phyloP scores from a whole-genome alignment of 2,888 invertebrate genomes.

The Trachelus troglodyta region DNA sequence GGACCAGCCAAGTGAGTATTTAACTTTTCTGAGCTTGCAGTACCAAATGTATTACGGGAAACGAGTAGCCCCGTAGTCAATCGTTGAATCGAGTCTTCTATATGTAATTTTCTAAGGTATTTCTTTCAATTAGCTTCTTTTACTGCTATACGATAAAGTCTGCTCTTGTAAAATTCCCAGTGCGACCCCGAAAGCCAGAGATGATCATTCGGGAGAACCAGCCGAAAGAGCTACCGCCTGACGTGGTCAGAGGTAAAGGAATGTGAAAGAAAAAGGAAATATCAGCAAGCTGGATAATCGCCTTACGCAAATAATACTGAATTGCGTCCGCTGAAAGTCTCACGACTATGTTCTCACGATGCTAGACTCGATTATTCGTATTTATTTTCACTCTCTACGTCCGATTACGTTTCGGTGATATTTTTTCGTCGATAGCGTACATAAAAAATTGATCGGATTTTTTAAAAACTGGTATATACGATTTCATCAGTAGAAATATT shows the following conservation, averaged over 20 bases:
- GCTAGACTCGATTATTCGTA: not conserved
- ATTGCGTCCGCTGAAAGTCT: not conserved
- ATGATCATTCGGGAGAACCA: constrained; percentile 93
- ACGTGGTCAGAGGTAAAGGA: constrained; percentile 86
- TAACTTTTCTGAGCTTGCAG: not conserved
- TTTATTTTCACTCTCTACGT: not conserved
- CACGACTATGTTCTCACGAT: not conserved
- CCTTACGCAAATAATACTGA: not conserved
- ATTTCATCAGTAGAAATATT: not conserved
- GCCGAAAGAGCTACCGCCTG: constrained; percentile 89
- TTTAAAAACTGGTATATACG: not conserved
- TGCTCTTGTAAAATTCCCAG: constrained; percentile 63
- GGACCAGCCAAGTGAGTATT: constrained; percentile 73
- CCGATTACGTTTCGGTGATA: no score
- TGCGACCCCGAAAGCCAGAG: constrained; percentile 81
- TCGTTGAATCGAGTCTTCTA: not conserved
- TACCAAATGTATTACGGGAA: not conserved
- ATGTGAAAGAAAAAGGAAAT: not conserved
- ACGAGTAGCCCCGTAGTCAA: not conserved
- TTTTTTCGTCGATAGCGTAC: no score
- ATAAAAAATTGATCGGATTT: not conserved
- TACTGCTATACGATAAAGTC: constrained; percentile 22
- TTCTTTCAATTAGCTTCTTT: not conserved
- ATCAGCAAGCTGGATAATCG: not conserved
- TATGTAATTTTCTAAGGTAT: not conserved